Conservation (phyloP, 2,888 invertebrate species). For the Monochamus alternatus region DNA sequence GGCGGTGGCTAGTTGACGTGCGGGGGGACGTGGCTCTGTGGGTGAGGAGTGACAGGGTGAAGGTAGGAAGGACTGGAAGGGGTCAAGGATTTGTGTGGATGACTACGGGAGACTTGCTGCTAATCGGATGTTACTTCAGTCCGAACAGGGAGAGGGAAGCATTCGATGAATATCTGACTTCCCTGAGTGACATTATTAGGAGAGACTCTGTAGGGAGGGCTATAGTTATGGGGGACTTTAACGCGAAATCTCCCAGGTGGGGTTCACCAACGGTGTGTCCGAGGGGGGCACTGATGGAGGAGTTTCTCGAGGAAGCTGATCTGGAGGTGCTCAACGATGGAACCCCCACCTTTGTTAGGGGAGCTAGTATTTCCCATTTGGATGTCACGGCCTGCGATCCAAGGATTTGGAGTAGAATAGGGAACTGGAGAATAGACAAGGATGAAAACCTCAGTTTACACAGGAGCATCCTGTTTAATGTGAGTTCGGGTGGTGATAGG, state of each 20-base stretch:
- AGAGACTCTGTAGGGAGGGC: neutral
- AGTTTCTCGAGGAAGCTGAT: neutral
- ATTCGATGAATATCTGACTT: neutral
- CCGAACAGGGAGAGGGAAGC: neutral
- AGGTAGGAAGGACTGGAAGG: neutral
- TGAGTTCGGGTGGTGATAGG: too few species aligned
- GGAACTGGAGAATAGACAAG: neutral
- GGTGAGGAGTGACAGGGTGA: neutral
- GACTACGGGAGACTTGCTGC: neutral
- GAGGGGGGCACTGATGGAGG: neutral
- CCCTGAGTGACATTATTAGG: neutral
- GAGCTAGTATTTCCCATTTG: neutral
- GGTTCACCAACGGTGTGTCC: neutral
- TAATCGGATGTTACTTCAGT: neutral
- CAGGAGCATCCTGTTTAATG: neutral
- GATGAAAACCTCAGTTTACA: neutral
- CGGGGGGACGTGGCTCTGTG: neutral
- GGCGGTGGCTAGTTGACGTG: neutral
- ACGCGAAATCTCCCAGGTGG: neutral
- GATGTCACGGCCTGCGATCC: neutral
- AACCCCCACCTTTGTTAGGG: neutral
- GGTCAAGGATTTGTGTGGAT: neutral
- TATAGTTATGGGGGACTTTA: neutral
- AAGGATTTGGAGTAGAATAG: neutral
- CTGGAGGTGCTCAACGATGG: neutral